These are phyloP conservation scores for Phragmatobia fuliginosa DNA, from an alignment of 2,888 invertebrate species.

Conservation along the genomic window DNA sequence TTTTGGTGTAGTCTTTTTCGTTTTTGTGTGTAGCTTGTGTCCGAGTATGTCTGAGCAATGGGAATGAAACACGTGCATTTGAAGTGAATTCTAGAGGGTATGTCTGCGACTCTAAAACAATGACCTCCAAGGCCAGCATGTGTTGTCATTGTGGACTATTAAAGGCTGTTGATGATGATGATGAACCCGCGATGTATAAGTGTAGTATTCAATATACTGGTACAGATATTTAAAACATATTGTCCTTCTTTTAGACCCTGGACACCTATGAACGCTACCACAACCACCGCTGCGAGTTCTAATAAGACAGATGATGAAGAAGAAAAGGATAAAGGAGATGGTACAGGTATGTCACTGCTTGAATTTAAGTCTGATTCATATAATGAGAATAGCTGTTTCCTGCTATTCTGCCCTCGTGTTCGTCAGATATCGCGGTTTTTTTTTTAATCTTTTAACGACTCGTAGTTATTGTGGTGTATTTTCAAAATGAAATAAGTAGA, in stretches of 20 bases:
- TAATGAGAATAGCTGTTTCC: neutral
- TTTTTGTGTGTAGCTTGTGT: too few relatives aligned
- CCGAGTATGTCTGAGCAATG: too few relatives aligned
- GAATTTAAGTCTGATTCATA: neutral
- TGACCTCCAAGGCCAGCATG: too few relatives aligned
- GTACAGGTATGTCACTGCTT: neutral
- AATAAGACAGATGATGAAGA: neutral
- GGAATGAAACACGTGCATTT: too few relatives aligned
- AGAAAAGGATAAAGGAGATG: neutral
- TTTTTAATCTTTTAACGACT: too few relatives aligned
- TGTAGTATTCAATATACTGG: neutral
- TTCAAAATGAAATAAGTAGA: too few relatives aligned
- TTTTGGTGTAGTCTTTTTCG: too few relatives aligned
- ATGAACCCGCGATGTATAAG: neutral
- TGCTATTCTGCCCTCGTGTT: too few relatives aligned
- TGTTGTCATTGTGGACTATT: neutral
- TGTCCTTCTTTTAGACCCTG: constrained; percentile 11
- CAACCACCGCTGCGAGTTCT: neutral
- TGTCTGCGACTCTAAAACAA: too few relatives aligned
- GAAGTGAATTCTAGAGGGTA: too few relatives aligned
- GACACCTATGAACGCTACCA: constrained; percentile 13
- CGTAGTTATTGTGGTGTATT: too few relatives aligned
- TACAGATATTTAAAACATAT: neutral
- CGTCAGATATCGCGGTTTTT: too few relatives aligned
- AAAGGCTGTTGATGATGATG: neutral